Evolutionary conservation across 2,113 vertebrate genomes (phyloP).

Genomic region (Polypterus senegalus): DNA sequence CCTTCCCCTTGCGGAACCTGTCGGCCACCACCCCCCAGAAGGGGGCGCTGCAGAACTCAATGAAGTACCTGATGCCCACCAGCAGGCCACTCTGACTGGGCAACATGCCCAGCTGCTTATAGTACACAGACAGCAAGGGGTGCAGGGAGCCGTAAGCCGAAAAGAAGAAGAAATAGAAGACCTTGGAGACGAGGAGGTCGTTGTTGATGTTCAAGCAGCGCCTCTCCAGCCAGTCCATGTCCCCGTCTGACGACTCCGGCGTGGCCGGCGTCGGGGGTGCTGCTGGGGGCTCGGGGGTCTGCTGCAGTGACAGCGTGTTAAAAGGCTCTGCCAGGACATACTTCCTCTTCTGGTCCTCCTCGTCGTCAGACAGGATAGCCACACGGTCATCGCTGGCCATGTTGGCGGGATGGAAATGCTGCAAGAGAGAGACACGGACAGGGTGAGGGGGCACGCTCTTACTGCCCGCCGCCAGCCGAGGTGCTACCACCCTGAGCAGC

Average conservation of each 20-base stretch:
- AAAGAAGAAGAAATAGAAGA: constrained; percentile 98
- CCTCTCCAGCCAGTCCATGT: constrained; percentile 71
- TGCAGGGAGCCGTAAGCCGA: constrained; percentile 91
- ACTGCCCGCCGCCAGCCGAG: too few species aligned
- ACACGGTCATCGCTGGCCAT: constrained; percentile 87
- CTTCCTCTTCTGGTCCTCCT: constrained; percentile 86
- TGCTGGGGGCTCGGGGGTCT: constrained; percentile 19
- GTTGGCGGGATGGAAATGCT: constrained; percentile 12
- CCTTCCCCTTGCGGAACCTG: constrained; percentile 84
- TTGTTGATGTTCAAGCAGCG: constrained; percentile 76
- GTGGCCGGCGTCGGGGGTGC: constrained; percentile 32
- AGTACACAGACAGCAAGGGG: constrained; percentile 83
- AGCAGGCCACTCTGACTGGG: constrained; percentile 82
- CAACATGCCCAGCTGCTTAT: constrained; percentile 90
- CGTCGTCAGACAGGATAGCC: constrained; percentile 87
- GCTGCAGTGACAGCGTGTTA: constrained; percentile 52
- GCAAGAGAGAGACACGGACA: too few species aligned
- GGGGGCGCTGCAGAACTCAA: constrained; percentile 95
- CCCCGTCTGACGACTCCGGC: constrained; percentile 31
- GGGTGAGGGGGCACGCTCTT: too few species aligned
- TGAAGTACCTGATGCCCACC: constrained; percentile 92
- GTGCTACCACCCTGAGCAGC: too few species aligned
- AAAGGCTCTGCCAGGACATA: constrained; percentile 77
- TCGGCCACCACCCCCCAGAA: constrained; percentile 96
- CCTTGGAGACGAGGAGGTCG: constrained; percentile 82